Base-by-base conservation (phyloP, 2,888 invertebrate species). In the Leucophenga montana region DNA sequence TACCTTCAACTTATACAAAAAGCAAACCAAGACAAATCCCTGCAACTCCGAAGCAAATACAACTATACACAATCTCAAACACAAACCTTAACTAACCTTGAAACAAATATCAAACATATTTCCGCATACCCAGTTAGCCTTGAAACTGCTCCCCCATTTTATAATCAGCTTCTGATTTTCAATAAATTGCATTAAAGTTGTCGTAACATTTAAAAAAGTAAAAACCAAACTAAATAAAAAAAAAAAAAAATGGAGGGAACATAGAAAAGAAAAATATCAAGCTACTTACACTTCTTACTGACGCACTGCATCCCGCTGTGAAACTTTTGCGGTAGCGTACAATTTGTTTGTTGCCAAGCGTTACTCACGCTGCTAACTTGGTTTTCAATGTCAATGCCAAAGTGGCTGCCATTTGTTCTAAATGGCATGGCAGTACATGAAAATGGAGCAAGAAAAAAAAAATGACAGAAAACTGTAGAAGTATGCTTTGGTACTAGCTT, bases 361-460 rank as follows among this genome's bases (percentile, higher is more conserved):
- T n/a, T 16, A 16, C 11, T 39, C 39, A 39, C 11, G 39, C 39
- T 39, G 11, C 39, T 8, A 11, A 39, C 48, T 22, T 22, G 22
- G 20, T 46, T 22, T 64, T 46, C 27, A 64, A 64, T 64, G 62
- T 64, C 62, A 64, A 64, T 64, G 62, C 16, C 62, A 64, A 62
- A 62, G 62, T 48, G n/a, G 48, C 62, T 64, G 62, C 14, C 62
- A 64, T 64, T 64, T 64, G 46, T 48, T 48, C 14, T 22, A 62
- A 62, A 61, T 61, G 61, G 18, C 44, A 46, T 61, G 18, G 44
- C 16, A 64, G 33, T 20, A 18, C 18, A 16, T 62, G 20, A n/a
- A 18, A 62, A 62, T 18, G 14, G 46, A 44, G 46, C 14, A 46
- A 22, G 22, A 5, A 20, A 27, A 57, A n/a, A 22, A 20, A 56